A percentile compares a stretch with the other conserved stretches of the same genome.
These are phyloP conservation scores for Trematomus loennbergii DNA, from an alignment of 2,113 vertebrate species.

Conservation along the genomic window DNA sequence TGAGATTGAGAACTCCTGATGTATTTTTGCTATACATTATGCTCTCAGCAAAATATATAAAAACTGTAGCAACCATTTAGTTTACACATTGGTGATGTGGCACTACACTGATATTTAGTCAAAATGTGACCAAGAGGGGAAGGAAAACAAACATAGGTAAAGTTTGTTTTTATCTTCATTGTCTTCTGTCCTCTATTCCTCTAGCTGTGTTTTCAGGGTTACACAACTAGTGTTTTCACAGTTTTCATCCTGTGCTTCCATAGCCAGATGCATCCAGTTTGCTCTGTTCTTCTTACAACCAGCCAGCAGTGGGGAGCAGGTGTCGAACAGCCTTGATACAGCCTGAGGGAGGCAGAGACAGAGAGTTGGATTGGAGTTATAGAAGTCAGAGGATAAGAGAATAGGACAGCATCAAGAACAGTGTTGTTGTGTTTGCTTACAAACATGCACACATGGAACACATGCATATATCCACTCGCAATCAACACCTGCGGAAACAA, in stretches of 20 bases:
- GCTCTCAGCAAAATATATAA: not conserved
- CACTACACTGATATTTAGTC: not conserved
- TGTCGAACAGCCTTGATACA: slow-evolving; percentile 84
- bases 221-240: not conserved
- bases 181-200: slow-evolving; percentile 25
- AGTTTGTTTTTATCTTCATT: too few species aligned
- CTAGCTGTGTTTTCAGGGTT: not conserved
- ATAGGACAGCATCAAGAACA: not conserved
- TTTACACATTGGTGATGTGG: not conserved
- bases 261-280: slow-evolving; percentile 88
- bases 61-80: not conserved
- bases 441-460: not conserved
- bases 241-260: slow-evolving; percentile 78
- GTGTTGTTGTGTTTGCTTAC: not conserved
- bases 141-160: not conserved
- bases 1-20: not conserved
- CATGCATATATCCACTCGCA: not conserved
- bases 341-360: slow-evolving; percentile 77
- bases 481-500: not conserved
- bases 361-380: not conserved
- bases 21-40: not conserved
- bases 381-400: not conserved
- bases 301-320: slow-evolving; percentile 87
- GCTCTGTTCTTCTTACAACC: slow-evolving; percentile 90
- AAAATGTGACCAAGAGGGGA: not conserved